Base-by-base conservation (phyloP, 1,140 invertebrate genomes). In the Sinella curviseta region DNA sequence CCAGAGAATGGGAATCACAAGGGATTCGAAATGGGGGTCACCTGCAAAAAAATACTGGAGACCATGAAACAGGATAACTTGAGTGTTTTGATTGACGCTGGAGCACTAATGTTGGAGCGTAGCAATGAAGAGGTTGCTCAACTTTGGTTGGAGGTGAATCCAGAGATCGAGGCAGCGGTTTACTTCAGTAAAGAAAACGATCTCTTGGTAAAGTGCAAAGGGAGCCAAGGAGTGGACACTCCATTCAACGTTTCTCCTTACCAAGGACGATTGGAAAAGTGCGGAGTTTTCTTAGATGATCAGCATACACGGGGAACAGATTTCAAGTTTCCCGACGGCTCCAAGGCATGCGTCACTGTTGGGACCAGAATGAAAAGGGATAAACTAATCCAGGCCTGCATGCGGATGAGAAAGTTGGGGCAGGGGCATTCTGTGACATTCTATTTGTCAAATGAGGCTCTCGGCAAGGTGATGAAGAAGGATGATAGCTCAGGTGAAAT, bases 241-340 rank as follows among this genome's bases (percentile, higher is more conserved):
- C 75, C 77, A 20, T 77, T 79, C 14, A 77, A 78, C 48, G 33
- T 82, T 0, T 81, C 77, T 12, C 76, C 81, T 17, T 82, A 57
- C 60, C 28, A 67, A 26, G 73, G 28, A 0, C 28, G 70, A 60
- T 33, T 82, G 35, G 78, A 81, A 14, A 34, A 75, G 1, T 80
- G 78, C 20, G 77, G 75, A 20, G 78, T 83, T 67, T 83, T 81
- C 39, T 74, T 83, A 65, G 83, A 83, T 36, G 83, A 83, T 48
- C 67, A 76, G 0, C 83, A 83, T 36, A 83, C 83, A 26, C 74
- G 83, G n/a, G 83, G 83, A 1, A 83, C 83, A 17, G 83, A 83
- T 57, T 55, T 83, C 33, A 83, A 82, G 77, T 74, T 83, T 12
- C 81, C 81, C 2, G 26, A 35, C 0, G 67, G 67, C 1, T 67